A percentile compares a stretch with the other conserved stretches of the same genome.
Evolutionary conservation across 2,797 vertebrate species (phyloP).

Genomic region (Decapterus maruadsi): DNA sequence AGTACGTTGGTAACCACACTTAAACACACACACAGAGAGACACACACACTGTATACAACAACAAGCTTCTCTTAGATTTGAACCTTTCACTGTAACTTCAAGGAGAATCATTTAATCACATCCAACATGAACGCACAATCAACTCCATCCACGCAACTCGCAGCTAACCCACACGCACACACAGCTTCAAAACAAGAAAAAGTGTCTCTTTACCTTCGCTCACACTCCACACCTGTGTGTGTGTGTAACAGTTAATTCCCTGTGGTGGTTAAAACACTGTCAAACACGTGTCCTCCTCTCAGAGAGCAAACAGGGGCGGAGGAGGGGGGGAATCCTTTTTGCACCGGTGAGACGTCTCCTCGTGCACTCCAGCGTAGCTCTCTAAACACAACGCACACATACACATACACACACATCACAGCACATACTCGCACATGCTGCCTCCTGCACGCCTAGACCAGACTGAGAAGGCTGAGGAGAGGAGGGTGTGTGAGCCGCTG

Average conservation of each 20-base stretch:
- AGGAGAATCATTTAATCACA: no score
- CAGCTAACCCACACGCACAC: conserved; percentile 25
- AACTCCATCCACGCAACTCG: not conserved
- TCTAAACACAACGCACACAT: conserved; percentile 34
- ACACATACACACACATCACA: conserved; percentile 42
- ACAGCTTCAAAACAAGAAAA: conserved; percentile 21
- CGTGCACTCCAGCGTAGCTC: conserved; percentile 48
- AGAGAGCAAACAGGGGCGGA: conserved; percentile 38
- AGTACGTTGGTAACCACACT: conserved; percentile 14
- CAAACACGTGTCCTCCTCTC: conserved; percentile 60
- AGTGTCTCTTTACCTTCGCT: conserved; percentile 63
- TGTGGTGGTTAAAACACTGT: conserved; percentile 48
- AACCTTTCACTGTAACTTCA: conserved; percentile 6
- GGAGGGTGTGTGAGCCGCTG: conserved; percentile 65
- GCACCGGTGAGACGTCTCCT: conserved; percentile 59
- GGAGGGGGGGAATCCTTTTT: conserved; percentile 60
- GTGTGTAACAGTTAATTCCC: conserved; percentile 59
- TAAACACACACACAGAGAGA: not conserved
- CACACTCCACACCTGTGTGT: conserved; percentile 42
- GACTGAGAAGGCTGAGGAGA: conserved; percentile 73
- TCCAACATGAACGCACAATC: not conserved
- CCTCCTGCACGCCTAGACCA: conserved; percentile 67
- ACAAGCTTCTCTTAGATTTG: conserved; percentile 5
- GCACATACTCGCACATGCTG: conserved; percentile 72
- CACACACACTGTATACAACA: not conserved